Evolutionary conservation across 1,140 invertebrate genomes (phyloP).

Genomic region (Sarcophaga peregrina): DNA sequence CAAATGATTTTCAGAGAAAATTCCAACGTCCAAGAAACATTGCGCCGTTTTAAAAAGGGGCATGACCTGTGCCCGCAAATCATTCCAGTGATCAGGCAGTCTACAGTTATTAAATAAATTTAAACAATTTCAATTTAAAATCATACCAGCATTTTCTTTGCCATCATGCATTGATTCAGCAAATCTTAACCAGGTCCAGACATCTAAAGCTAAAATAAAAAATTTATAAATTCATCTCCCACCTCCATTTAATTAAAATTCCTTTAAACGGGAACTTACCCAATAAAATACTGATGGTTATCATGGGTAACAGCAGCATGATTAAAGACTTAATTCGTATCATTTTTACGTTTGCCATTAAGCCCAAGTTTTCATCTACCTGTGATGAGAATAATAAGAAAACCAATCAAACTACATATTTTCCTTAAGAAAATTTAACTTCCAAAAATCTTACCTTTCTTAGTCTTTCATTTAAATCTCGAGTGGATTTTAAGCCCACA

Average conservation of each 20-base stretch:
- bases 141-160: conserved; percentile 43
- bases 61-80: no score
- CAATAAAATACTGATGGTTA: conserved; percentile 48
- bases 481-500: conserved; percentile 54
- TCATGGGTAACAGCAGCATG: conserved; percentile 48
- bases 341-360: conserved; percentile 38
- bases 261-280: not conserved
- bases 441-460: conserved; percentile 45
- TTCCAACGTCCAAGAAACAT: no score
- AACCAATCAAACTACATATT: not conserved
- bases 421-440: not conserved
- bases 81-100: no score
- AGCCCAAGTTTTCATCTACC: conserved; percentile 52
- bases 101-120: conserved; percentile 43
- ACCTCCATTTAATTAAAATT: not conserved
- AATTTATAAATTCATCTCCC: not conserved
- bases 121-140: not conserved
- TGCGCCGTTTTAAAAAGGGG: no score
- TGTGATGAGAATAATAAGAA: conserved; percentile 45
- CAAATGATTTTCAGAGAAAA: no score
- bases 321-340: conserved; percentile 26
- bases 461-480: conserved; percentile 55
- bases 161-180: conserved; percentile 52
- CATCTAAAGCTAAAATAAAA: conserved; percentile 48
- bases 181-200: conserved; percentile 56